Evolutionary conservation across 2,888 invertebrate species (phyloP).

Genomic region (Stegophylla sp.): DNA sequence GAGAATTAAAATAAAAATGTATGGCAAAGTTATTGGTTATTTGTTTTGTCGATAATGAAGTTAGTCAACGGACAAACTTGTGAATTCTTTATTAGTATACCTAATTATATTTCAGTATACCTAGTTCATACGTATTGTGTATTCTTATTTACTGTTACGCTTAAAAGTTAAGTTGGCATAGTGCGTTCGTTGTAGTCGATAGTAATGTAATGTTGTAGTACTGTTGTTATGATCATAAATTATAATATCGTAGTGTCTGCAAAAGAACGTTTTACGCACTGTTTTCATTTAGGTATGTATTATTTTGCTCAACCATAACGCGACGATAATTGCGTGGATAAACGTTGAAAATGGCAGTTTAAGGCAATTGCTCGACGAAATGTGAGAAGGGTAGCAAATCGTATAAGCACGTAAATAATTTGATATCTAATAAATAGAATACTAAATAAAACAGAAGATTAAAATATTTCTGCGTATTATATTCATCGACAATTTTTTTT

Average conservation of each 20-base stretch:
- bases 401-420: not conserved
- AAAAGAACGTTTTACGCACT: not conserved
- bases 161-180: not conserved
- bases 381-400: conserved; percentile 27
- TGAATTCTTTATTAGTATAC: not conserved
- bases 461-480: not conserved
- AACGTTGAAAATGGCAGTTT: conserved; percentile 12
- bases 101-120: not conserved
- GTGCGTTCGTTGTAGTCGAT: not conserved
- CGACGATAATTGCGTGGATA: not conserved
- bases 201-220: not conserved
- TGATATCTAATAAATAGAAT: not conserved
- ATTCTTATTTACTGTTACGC: not conserved
- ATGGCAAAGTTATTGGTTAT: not conserved
- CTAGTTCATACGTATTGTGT: not conserved
- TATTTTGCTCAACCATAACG: not conserved
- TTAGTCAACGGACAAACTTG: not conserved
- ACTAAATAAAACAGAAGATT: not conserved
- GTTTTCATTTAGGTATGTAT: not conserved
- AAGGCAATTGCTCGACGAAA: not conserved
- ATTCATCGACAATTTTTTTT: not conserved
- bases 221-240: not conserved
- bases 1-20: not conserved
- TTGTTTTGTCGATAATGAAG: not conserved
- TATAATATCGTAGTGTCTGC: not conserved